These are phyloP conservation scores for Lagria hirta DNA, from an alignment of 2,888 invertebrate genomes.

Conservation along the genomic window DNA sequence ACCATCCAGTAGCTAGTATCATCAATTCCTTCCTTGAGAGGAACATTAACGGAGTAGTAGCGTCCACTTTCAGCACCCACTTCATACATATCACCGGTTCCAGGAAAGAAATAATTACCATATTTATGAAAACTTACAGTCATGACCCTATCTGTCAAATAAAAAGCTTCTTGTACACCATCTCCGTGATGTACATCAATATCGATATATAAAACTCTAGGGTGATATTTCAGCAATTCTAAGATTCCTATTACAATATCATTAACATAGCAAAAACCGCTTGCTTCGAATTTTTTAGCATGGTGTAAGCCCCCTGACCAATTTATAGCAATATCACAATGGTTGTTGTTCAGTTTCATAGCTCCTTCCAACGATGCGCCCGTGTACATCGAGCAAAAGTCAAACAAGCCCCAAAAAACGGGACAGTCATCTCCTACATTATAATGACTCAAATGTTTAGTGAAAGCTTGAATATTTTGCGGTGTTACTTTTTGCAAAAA, in stretches of 20 bases:
- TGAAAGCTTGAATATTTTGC: constrained; percentile 89
- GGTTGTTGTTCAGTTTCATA: constrained; percentile 91
- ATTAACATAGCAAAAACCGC: constrained; percentile 99
- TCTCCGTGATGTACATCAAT: constrained; percentile 99
- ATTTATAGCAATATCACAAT: constrained; percentile 96
- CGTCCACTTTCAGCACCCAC: constrained; percentile 93
- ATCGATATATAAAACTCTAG: constrained; percentile 94
- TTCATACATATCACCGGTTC: constrained; percentile 99
- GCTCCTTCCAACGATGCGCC: constrained; percentile 98
- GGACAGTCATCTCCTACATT: constrained; percentile 99
- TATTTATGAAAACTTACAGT: constrained; percentile 99
- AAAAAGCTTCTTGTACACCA: constrained; percentile 97
- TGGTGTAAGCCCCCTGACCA: constrained; percentile 99
- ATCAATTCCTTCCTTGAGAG: constrained; percentile 96
- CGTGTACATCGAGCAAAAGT: constrained; percentile 98
- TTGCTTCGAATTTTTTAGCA: constrained; percentile 98
- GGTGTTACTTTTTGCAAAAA: constrained; percentile 95
- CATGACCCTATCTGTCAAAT: constrained; percentile 96
- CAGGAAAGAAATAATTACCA: constrained; percentile 97
- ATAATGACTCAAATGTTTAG: constrained; percentile 89
- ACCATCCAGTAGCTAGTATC: constrained; percentile 88
- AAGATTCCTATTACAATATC: constrained; percentile 98
- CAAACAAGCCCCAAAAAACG: constrained; percentile 94
- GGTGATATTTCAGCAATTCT: constrained; percentile 91
- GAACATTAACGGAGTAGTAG: constrained; percentile 98